phyloP scores from a whole-genome alignment of 2,797 vertebrate species.

The Lophotriccus pileatus region DNA sequence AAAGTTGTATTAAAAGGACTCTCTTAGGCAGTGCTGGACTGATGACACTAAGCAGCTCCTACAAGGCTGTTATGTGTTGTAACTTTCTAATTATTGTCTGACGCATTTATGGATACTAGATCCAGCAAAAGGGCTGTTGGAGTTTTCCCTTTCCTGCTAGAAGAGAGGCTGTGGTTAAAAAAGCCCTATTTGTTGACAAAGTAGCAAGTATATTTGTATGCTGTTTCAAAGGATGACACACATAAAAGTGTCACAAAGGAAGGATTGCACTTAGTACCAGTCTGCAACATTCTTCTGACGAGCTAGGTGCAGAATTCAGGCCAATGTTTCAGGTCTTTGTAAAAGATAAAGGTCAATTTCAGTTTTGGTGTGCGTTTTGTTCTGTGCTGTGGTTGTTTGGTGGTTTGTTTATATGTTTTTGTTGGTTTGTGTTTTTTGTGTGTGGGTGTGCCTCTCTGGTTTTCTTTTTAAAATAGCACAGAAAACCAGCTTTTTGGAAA shows the following conservation, averaged over 20 bases:
- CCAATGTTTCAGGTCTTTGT: neutral
- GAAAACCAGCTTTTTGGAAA: neutral
- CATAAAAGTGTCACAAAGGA: neutral
- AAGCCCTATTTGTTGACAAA: neutral
- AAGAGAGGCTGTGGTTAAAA: neutral
- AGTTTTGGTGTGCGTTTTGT: fast-evolving
- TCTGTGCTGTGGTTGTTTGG: neutral
- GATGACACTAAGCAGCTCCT: neutral
- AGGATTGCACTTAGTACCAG: neutral
- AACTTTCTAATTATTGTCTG: neutral
- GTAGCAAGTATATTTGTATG: neutral
- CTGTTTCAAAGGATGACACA: neutral
- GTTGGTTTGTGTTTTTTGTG: neutral
- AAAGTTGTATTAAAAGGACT: neutral
- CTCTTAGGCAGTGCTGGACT: neutral
- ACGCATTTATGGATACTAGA: neutral
- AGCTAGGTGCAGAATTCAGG: neutral
- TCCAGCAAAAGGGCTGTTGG: neutral
- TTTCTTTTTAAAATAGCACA: neutral
- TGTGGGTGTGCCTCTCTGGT: neutral
- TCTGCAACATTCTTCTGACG: neutral
- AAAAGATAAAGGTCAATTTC: neutral
- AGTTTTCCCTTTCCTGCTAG: neutral
- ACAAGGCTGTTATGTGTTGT: neutral
- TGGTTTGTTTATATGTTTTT: neutral